phyloP scores from a whole-genome alignment of 2,113 vertebrate genomes.

The Tricholaema leucomelas region DNA sequence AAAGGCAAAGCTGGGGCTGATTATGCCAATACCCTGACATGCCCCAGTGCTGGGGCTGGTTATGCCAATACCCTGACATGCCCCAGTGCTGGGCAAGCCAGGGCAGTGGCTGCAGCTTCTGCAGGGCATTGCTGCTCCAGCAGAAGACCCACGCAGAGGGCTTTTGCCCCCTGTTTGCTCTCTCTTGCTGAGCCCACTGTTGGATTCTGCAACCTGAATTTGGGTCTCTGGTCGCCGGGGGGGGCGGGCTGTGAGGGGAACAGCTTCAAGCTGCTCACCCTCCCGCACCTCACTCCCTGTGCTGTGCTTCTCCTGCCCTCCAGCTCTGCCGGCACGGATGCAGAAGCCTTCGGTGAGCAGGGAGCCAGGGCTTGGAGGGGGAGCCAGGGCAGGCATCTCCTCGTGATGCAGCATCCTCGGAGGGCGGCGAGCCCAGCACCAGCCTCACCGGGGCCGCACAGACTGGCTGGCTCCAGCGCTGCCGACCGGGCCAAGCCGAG shows the following conservation, averaged over 20 bases:
- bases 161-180: background rate
- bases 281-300: fast-evolving
- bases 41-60: background rate
- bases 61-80: background rate
- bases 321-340: background rate
- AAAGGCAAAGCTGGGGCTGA: background rate
- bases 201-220: background rate
- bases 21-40: background rate
- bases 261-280: background rate
- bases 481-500: background rate
- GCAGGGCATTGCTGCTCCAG: background rate
- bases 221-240: background rate
- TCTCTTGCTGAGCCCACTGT: background rate
- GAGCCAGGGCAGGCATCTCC: background rate
- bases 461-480: constrained; percentile 17
- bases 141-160: background rate
- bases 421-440: background rate
- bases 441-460: background rate
- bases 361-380: background rate
- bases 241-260: background rate
- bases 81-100: fast-evolving
- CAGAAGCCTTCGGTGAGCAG: background rate
- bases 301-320: background rate
- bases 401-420: constrained; percentile 50
- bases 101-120: background rate